Evolutionary conservation across 2,797 vertebrate genomes (phyloP).

Genomic region (Halcyon badia): DNA sequence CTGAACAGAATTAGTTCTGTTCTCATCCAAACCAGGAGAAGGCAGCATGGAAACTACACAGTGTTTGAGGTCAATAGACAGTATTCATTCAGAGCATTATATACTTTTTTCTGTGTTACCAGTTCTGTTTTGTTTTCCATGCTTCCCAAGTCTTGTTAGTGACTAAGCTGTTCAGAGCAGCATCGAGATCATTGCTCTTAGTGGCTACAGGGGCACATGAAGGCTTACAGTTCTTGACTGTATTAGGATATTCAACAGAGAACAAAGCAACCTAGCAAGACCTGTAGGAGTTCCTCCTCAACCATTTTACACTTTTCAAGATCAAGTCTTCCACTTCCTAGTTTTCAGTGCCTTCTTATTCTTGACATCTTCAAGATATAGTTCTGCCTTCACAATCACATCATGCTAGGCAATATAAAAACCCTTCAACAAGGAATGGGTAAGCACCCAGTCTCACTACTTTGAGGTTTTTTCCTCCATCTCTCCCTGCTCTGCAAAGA

Average conservation of each 20-base stretch:
- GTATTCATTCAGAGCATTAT: background rate
- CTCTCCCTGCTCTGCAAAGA: background rate
- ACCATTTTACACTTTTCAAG: background rate
- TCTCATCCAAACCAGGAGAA: too few relatives aligned
- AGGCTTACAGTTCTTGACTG: background rate
- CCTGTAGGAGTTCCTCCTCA: background rate
- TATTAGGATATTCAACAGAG: background rate
- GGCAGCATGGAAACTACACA: background rate
- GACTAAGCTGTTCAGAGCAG: background rate
- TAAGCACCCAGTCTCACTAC: background rate
- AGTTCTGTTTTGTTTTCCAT: background rate
- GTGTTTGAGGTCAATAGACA: background rate
- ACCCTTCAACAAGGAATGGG: background rate
- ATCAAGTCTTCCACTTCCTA: background rate
- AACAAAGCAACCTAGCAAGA: background rate
- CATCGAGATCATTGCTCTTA: background rate
- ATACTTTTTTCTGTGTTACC: background rate
- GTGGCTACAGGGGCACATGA: background rate
- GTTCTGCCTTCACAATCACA: background rate
- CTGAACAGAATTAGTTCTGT: too few relatives aligned
- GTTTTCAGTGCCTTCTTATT: background rate
- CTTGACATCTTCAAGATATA: background rate
- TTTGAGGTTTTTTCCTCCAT: background rate
- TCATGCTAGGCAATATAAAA: background rate
- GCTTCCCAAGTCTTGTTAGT: background rate